Evolutionary conservation across 37 sponge, comb jelly and placozoan genomes (phyloP).

Genomic region (Eunapius fragilis): DNA sequence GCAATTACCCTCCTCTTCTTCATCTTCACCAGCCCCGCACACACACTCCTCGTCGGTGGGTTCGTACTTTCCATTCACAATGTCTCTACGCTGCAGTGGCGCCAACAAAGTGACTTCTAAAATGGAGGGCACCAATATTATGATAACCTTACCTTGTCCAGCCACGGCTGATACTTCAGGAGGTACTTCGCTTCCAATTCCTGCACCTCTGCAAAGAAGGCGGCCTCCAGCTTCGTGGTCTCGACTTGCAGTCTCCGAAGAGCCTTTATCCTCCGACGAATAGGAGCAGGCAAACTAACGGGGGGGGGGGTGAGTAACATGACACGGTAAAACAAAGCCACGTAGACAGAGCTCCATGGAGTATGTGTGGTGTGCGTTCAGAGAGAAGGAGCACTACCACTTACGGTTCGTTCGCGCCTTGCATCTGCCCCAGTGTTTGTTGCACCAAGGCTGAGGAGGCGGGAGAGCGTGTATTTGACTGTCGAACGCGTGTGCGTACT

Average conservation of each 20-base stretch:
- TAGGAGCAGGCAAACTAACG: conserved; percentile 49
- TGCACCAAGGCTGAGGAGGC: too few relatives aligned
- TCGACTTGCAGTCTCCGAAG: conserved; percentile 87
- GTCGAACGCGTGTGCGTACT: too few relatives aligned
- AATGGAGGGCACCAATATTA: not conserved
- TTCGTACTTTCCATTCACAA: conserved; percentile 84
- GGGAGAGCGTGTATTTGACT: too few relatives aligned
- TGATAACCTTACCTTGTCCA: conserved; percentile 47
- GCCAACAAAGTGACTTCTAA: not conserved
- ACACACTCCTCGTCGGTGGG: conserved; percentile 88
- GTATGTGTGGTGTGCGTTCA: too few relatives aligned
- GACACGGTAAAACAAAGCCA: too few relatives aligned
- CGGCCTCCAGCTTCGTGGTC: conserved; percentile 74
- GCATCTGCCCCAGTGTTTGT: too few relatives aligned
- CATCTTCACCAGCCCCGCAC: conserved; percentile 71
- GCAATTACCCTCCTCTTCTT: conserved; percentile 13
- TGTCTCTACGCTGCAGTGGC: conserved; percentile 46
- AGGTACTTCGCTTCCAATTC: conserved; percentile 74
- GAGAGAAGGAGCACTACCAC: too few relatives aligned
- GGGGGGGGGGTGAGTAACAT: too few relatives aligned
- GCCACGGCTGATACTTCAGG: conserved; percentile 43
- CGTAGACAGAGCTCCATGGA: not conserved
- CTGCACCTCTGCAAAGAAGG: conserved; percentile 87
- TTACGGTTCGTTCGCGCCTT: too few relatives aligned
- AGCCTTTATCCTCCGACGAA: conserved; percentile 59